Conservation (phyloP, 2,113 vertebrate species). For the Dipodomys stephensi region DNA sequence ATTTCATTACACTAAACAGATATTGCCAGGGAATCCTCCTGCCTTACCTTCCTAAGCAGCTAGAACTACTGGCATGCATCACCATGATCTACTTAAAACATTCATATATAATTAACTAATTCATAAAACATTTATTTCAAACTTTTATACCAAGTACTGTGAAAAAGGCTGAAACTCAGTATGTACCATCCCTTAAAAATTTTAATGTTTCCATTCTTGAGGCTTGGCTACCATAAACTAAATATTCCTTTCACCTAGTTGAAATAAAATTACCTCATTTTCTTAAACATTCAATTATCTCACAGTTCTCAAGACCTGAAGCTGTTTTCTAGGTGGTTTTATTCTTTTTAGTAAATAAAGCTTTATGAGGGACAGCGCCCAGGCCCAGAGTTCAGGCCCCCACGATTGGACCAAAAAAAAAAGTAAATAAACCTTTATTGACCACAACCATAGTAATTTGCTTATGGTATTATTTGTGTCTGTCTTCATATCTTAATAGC, state of each 20-base stretch:
- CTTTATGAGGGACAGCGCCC: no score
- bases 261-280: conserved; percentile 59
- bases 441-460: no score
- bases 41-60: not conserved
- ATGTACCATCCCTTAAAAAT: conserved; percentile 56
- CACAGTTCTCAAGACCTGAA: not conserved
- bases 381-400: no score
- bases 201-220: conserved; percentile 58
- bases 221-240: conserved; percentile 35
- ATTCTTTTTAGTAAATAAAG: no score
- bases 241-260: conserved; percentile 31
- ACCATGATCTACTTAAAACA: not conserved
- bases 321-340: not conserved
- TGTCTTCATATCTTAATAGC: no score
- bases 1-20: not conserved
- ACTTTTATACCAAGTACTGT: conserved; percentile 59
- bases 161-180: conserved; percentile 64
- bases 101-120: conserved; percentile 51
- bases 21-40: not conserved
- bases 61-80: no score
- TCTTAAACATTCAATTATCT: conserved; percentile 17
- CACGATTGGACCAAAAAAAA: no score
- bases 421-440: no score
- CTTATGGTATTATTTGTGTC: no score
- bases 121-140: conserved; percentile 65